Evolutionary conservation across 1,140 invertebrate species (phyloP), one percentile per base, ranked within the genome.

Genomic region (Periplaneta americana): DNA sequence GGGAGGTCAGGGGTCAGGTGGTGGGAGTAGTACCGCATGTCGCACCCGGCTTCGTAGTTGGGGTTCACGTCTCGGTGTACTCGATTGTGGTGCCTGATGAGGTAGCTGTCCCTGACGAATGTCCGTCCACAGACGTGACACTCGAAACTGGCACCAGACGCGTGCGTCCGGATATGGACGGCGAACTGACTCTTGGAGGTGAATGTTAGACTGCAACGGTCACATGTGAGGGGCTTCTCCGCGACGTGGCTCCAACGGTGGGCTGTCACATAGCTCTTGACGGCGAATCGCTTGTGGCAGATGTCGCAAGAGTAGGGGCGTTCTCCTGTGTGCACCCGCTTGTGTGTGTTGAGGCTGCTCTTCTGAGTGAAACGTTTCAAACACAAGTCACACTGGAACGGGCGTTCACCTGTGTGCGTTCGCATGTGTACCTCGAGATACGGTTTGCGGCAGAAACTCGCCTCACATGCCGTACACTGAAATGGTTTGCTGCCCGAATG

Each of bases 401-500:
- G 95, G 83, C 92, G 89, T 87, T 95, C 94, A 84, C 93, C 93
- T 80, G 93, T 94, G 88, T 95, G 94, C 78, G 95, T 94, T 84
- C 94, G 90, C 90, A 93, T 94, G 89, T 95, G 94, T 84, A 95
- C 94, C 90, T 94, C 91, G 84, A 93, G 88, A 86, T 93, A 93
- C 85, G 92, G 92, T 88, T 93, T 93, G 85, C 92, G 91, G 85
- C 92, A 93, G 87, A 93, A 93, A 87, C 92, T 92, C 87, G 94
- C 94, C 86, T 94, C 90, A 87, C 93, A 88, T 90, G 92, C 91
- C 87, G 95, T 91, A 91, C 96, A 93, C 88, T 93, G 89, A 92
- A 93, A 95, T 34, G 93, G 94, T 86, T 95, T 95, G 85, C 93
- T 93, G 75, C 93, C 92, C 35, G 94, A 95, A 87, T 95, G 94